Conservation (phyloP, 2,888 invertebrate genomes). For the Artemia sinica region DNA sequence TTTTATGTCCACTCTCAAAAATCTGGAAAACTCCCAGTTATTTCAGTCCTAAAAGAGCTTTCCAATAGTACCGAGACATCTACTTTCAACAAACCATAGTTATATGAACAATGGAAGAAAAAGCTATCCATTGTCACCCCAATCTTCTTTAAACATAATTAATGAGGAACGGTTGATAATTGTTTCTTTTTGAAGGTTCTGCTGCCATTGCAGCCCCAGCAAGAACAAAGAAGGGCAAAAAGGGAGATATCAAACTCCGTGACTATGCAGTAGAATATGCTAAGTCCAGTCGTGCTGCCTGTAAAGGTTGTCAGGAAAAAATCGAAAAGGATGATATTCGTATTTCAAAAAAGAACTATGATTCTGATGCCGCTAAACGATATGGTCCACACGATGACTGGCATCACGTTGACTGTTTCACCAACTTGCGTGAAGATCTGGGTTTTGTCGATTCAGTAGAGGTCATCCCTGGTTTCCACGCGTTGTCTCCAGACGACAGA, state of each 20-base stretch:
- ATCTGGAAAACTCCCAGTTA: no score
- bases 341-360: constrained; percentile 65
- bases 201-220: background rate
- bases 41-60: no score
- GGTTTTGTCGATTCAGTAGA: constrained; percentile 54
- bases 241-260: constrained; percentile 30
- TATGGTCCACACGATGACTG: constrained; percentile 70
- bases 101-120: no score
- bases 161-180: no score
- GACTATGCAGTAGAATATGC: constrained; percentile 69
- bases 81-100: no score
- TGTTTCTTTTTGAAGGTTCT: background rate
- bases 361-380: constrained; percentile 56
- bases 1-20: no score
- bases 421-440: constrained; percentile 49
- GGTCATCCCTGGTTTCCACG: constrained; percentile 54
- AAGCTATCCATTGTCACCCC: no score
- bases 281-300: constrained; percentile 60
- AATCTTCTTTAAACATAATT: no score
- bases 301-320: constrained; percentile 64
- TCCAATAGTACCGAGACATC: no score
- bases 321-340: constrained; percentile 61
- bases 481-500: constrained; percentile 53
- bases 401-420: constrained; percentile 85
- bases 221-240: constrained; percentile 21